Percentiles rank a stretch among this genome's conserved stretches.
These are phyloP conservation scores for Protobothrops flavoviridis DNA, from an alignment of 2,113 vertebrate species.

Conservation along the genomic window DNA sequence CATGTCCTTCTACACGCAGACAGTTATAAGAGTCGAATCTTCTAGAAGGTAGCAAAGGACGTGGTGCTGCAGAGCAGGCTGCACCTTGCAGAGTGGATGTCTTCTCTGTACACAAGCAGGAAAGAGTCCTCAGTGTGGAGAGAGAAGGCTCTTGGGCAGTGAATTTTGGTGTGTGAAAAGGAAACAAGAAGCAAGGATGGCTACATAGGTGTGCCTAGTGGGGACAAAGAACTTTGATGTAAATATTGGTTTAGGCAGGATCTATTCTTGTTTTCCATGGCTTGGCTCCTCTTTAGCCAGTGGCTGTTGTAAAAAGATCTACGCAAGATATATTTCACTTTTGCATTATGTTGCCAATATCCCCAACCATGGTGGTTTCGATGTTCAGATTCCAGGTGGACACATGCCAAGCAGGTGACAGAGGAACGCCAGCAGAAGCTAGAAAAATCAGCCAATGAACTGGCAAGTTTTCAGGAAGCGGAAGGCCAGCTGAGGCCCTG, in stretches of 20 bases:
- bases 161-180: neutral
- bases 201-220: too few species aligned
- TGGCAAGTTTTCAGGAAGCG: constrained; percentile 86
- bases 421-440: constrained; percentile 86
- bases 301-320: neutral
- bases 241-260: neutral
- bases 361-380: constrained; percentile 3
- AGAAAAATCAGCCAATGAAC: constrained; percentile 85
- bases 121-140: neutral
- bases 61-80: neutral
- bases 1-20: neutral
- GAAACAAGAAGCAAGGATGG: neutral
- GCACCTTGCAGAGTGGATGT: neutral
- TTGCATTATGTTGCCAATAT: fast-evolving
- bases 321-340: too few species aligned
- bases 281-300: neutral
- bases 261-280: neutral
- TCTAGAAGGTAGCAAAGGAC: neutral
- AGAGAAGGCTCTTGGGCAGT: neutral
- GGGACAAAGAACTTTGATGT: neutral
- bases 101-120: neutral
- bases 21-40: neutral
- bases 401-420: constrained; percentile 82
- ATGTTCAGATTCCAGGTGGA: constrained; percentile 85
- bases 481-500: constrained; percentile 90